phyloP scores from a whole-genome alignment of 2,888 invertebrate species.

The Plebejus argus region DNA sequence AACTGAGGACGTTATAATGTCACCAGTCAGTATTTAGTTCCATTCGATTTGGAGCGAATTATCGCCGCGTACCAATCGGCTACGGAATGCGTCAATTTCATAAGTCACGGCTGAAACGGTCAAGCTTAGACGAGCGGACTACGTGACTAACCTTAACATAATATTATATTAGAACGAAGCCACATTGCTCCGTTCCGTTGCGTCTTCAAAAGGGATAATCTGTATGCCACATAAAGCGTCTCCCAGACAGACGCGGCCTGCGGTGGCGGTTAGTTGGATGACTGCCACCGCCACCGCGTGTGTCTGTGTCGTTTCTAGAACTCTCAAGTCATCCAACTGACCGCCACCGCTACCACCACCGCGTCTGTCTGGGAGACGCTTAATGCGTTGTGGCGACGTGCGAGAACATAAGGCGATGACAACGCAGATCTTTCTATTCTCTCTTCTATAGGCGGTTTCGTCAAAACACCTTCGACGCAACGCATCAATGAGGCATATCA shows the following conservation, averaged over 20 bases:
- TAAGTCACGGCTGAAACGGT: conserved; percentile 19
- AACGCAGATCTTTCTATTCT: too few relatives aligned
- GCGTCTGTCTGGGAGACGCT: too few relatives aligned
- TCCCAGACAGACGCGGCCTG: too few relatives aligned
- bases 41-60: conserved; percentile 11
- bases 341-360: too few relatives aligned
- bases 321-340: too few relatives aligned
- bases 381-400: too few relatives aligned
- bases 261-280: too few relatives aligned
- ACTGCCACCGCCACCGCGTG: too few relatives aligned
- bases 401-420: too few relatives aligned
- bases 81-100: conserved; percentile 33
- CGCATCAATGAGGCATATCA: neutral
- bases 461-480: neutral
- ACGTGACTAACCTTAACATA: neutral
- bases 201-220: neutral
- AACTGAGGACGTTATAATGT: neutral
- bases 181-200: neutral
- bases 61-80: conserved; percentile 17
- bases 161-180: neutral
- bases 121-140: conserved; percentile 6
- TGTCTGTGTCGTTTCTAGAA: too few relatives aligned
- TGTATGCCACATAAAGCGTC: neutral
- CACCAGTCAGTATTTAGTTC: neutral
- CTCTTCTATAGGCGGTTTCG: neutral